Conservation (phyloP, 2,888 invertebrate genomes). For the Mystacides longicornis region DNA sequence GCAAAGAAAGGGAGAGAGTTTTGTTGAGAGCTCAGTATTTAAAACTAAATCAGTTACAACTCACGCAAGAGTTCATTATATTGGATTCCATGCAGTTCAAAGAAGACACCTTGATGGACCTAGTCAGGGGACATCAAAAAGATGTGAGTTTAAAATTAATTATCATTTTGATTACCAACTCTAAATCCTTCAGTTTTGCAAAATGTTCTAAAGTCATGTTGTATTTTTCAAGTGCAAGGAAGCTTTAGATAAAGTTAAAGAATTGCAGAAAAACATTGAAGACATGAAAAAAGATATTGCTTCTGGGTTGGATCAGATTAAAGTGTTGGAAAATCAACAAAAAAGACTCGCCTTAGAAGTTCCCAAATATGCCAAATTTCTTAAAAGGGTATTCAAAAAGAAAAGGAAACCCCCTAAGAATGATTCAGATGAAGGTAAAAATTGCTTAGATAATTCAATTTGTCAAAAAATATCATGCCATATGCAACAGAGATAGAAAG, state of each 20-base stretch:
- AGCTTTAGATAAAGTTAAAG: conserved; percentile 44
- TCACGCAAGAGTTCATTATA: conserved; percentile 68
- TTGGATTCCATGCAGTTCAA: conserved; percentile 64
- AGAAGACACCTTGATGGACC: conserved; percentile 56
- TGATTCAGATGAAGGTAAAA: conserved; percentile 24
- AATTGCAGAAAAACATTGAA: conserved; percentile 48
- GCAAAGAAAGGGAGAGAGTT: conserved; percentile 50
- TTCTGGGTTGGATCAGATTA: conserved; percentile 46
- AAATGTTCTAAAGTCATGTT: neutral
- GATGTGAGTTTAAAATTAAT: conserved; percentile 29
- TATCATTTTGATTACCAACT: neutral
- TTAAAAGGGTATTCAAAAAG: conserved; percentile 75
- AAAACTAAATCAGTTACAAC: conserved; percentile 55
- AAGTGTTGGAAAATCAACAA: conserved; percentile 56
- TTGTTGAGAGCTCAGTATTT: conserved; percentile 53
- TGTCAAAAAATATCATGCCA: neutral
- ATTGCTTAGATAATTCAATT: neutral
- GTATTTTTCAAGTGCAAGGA: conserved; percentile 37
- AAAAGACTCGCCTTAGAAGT: conserved; percentile 3
- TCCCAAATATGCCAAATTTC: conserved; percentile 61
- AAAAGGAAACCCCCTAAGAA: conserved; percentile 66
- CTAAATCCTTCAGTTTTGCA: neutral
- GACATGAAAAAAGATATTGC: neutral
- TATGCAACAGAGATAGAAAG: neutral
- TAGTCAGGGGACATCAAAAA: conserved; percentile 49